Base-by-base conservation (phyloP, 1,140 invertebrate species). In the Gonatopus flavifemur region DNA sequence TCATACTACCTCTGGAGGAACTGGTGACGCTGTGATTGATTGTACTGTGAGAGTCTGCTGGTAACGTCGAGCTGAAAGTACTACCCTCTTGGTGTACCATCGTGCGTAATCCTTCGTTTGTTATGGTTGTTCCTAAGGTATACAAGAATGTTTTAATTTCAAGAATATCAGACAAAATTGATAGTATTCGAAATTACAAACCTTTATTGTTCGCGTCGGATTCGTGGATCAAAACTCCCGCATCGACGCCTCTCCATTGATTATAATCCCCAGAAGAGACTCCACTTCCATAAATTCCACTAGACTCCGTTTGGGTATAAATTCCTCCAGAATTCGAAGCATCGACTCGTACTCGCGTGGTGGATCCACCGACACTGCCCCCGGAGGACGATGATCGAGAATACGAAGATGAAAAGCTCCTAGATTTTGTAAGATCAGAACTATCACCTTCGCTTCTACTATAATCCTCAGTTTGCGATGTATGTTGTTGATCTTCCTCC, bases 391-490 rank as follows among this genome's bases (percentile, higher is more conserved):
- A 22, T 22, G 2, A 35, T 42, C 0, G 57, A 56, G 0, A n/a
- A n/a, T n/a, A n/a, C n/a, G 59, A 62, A 0, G 45, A 43, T 4
- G 32, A 33, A 0, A 39, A 52, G 16, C 59, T 57, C 18, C 59
- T 49, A 7, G 54, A 49, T 20, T 57, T 59, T 13, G 65, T 49
- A 0, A 57, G 49, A 15, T 42, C 42, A 0, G 53, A 54, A 33
- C 60, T 58, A 8, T 66, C 55, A 0, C 51, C 44, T 31, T 20
- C 50, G 30, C 38, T 59, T 8, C 56, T n/a, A n/a, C n/a, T n/a
- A n/a, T n/a, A n/a, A n/a, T n/a, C n/a, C n/a, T n/a, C n/a, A n/a
- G n/a, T n/a, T n/a, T n/a, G n/a, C n/a, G n/a, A n/a, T n/a, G 54
- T n/a, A 52, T 57, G 10, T 49, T 52, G 21, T 57, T 52, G 3